These are phyloP conservation scores for Prorops nasuta DNA, from an alignment of 1,140 invertebrate species.

Conservation along the genomic window DNA sequence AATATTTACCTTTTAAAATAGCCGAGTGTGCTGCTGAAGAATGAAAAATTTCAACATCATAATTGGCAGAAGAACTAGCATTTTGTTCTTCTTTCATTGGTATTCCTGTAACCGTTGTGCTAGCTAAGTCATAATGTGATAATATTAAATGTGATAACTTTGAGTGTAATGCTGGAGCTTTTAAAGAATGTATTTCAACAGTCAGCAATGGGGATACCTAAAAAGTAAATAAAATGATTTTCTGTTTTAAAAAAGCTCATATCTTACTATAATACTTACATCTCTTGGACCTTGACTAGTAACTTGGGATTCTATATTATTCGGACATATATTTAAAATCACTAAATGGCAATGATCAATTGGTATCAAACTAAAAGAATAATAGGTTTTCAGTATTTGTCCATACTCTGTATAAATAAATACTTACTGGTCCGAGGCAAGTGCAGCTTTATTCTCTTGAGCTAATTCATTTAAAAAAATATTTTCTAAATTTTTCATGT, in stretches of 20 bases:
- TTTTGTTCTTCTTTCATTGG: constrained; percentile 99
- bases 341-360: constrained; percentile 87
- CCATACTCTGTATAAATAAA: constrained; percentile 9
- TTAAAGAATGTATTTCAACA: constrained; percentile 70
- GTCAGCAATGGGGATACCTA: constrained; percentile 66
- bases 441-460: constrained; percentile 76
- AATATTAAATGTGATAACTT: constrained; percentile 75
- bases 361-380: constrained; percentile 62
- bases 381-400: constrained; percentile 1
- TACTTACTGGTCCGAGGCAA: constrained; percentile 61
- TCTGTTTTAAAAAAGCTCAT: constrained; percentile 9
- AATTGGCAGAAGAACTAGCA: constrained; percentile 95
- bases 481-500: constrained; percentile 80
- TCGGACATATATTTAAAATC: constrained; percentile 83
- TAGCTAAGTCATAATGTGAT: constrained; percentile 88
- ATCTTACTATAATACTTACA: constrained; percentile 46
- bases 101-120: constrained; percentile 95
- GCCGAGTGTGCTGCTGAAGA: constrained; percentile 78
- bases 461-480: constrained; percentile 77
- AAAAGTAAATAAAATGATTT: constrained; percentile 3
- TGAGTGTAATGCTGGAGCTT: constrained; percentile 60
- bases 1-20: constrained; percentile 63
- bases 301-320: constrained; percentile 72
- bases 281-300: constrained; percentile 66
- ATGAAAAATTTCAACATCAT: constrained; percentile 96